A percentile compares a stretch with the other conserved stretches of the same genome.
phyloP scores from a whole-genome alignment of 23 tunicate species.

The Phallusia fumigata region DNA sequence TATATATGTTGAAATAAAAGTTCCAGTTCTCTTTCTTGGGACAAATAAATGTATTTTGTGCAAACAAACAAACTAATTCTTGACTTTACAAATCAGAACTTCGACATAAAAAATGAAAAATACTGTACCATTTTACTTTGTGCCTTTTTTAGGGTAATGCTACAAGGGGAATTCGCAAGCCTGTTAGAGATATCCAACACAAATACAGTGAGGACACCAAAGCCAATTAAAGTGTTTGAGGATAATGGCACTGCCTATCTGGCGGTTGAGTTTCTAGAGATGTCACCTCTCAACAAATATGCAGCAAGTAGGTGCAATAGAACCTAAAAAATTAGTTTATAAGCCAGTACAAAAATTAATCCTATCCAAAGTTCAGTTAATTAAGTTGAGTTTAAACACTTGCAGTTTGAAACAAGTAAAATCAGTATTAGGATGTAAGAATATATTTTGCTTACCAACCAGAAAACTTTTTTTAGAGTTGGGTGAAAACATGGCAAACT shows the following conservation, averaged over 20 bases:
- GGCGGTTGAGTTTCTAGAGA: slow-evolving; percentile 56
- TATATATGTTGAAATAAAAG: no score
- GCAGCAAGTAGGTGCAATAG: slow-evolving; percentile 26
- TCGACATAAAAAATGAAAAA: no score
- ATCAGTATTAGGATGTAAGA: not conserved
- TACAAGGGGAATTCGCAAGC: slow-evolving; percentile 78
- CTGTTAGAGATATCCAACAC: slow-evolving; percentile 40
- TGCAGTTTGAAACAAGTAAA: no score
- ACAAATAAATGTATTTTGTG: no score
- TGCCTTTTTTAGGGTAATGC: slow-evolving; percentile 57
- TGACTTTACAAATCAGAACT: no score
- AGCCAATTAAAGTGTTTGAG: slow-evolving; percentile 52
- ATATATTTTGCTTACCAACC: not conserved
- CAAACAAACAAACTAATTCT: no score
- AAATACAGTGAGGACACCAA: slow-evolving; percentile 50
- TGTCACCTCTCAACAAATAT: slow-evolving; percentile 34
- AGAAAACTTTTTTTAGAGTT: slow-evolving; percentile 30
- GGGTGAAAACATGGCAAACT: slow-evolving; percentile 55
- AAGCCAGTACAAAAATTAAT: not conserved
- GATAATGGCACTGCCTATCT: slow-evolving; percentile 19
- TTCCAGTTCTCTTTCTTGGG: no score
- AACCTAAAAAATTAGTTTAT: not conserved
- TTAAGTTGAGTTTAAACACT: no score
- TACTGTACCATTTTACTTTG: no score
- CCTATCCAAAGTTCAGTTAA: no score